phyloP scores from a whole-genome alignment of 2,113 vertebrate species.

The Brachyhypopomus gauderio region DNA sequence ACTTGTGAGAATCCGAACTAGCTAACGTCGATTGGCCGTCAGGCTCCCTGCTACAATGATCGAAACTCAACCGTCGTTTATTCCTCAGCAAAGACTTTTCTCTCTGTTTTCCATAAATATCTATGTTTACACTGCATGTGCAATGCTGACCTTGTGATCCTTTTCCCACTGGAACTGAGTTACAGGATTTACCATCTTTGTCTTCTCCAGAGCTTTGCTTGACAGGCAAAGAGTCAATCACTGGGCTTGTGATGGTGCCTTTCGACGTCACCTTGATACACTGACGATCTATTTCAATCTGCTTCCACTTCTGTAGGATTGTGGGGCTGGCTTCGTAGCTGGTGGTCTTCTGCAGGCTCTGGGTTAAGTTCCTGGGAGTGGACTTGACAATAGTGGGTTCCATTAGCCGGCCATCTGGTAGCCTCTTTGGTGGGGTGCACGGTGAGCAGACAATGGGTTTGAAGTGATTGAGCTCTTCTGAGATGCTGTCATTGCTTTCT shows the following conservation, averaged over 20 bases:
- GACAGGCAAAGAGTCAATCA: slow-evolving; percentile 55
- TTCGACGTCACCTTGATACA: slow-evolving; percentile 84
- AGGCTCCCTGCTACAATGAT: slow-evolving; percentile 49
- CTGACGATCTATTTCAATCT: slow-evolving; percentile 91
- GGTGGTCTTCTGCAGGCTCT: slow-evolving; percentile 85
- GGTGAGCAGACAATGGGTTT: slow-evolving; percentile 97
- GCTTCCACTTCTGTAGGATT: slow-evolving; percentile 92
- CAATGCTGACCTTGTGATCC: slow-evolving; percentile 4
- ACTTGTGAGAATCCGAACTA: slow-evolving; percentile 11
- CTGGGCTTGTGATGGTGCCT: slow-evolving; percentile 83
- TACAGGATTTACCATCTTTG: slow-evolving; percentile 23
- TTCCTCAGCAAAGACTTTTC: slow-evolving; percentile 48
- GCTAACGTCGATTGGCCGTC: slow-evolving; percentile 54
- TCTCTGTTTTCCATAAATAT: slow-evolving; percentile 23
- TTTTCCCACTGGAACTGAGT: neutral
- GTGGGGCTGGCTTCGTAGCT: slow-evolving; percentile 89
- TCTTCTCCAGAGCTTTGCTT: slow-evolving; percentile 38
- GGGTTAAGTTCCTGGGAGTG: slow-evolving; percentile 88
- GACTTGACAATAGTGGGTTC: slow-evolving; percentile 92
- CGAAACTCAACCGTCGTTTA: slow-evolving; percentile 71
- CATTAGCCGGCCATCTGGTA: slow-evolving; percentile 86
- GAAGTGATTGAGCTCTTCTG: slow-evolving; percentile 96
- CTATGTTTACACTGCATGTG: slow-evolving; percentile 24
- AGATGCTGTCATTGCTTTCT: slow-evolving; percentile 98
- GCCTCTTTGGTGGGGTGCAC: slow-evolving; percentile 91